Conservation (phyloP, 2,797 vertebrate genomes). For the Chelidonichthys spinosus region DNA sequence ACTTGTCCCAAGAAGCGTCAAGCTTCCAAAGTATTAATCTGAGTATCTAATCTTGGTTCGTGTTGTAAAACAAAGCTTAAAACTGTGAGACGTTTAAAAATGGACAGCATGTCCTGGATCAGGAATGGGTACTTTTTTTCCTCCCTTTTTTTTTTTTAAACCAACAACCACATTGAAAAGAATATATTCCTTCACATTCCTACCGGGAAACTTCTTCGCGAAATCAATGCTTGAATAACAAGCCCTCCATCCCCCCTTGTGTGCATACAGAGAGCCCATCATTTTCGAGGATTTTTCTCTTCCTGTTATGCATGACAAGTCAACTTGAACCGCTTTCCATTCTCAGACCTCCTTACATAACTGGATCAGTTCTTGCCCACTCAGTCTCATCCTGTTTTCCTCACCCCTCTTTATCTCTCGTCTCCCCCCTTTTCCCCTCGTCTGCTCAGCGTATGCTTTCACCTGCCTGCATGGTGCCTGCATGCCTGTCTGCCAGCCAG, state of each 20-base stretch:
- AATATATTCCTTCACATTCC: constrained; percentile 31
- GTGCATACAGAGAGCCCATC: constrained; percentile 47
- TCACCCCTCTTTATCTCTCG: constrained; percentile 2
- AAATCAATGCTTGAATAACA: constrained; percentile 41
- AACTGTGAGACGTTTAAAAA: neutral
- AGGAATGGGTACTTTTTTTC: neutral
- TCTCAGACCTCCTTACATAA: constrained; percentile 82
- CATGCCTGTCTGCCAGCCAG: constrained; percentile 30
- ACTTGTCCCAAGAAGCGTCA: constrained; percentile 18
- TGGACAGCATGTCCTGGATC: neutral
- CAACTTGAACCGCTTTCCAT: constrained; percentile 73
- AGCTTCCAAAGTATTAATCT: constrained; percentile 3
- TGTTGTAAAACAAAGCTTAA: neutral
- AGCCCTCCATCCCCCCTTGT: constrained; percentile 10
- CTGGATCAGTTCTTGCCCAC: constrained; percentile 68
- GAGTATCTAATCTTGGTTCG: neutral
- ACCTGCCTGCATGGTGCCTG: constrained; percentile 55
- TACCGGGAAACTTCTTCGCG: constrained; percentile 46
- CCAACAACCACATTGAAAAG: neutral
- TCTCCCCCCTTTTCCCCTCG: constrained; percentile 3
- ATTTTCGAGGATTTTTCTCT: constrained; percentile 65
- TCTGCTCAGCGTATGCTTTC: constrained; percentile 49
- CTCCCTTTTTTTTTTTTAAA: too few relatives aligned
- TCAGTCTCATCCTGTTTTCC: constrained; percentile 61
- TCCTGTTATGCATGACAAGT: constrained; percentile 76